A percentile compares a stretch with the other conserved stretches of the same genome.
Conservation (phyloP, 2,797 vertebrate genomes). For the Pagetopsis macropterus region DNA sequence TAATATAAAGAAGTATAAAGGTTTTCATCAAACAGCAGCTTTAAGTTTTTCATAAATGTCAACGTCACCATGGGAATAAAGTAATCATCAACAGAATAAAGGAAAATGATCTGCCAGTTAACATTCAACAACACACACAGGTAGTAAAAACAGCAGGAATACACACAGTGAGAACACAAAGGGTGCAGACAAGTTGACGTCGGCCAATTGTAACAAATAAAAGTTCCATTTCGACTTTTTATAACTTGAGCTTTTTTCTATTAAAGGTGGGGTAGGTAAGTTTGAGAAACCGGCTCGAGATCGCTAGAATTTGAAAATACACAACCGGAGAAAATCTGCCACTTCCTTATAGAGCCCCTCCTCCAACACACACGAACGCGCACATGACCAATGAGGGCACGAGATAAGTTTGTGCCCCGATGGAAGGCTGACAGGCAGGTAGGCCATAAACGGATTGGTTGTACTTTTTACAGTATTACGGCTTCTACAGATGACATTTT, state of each 20-base stretch:
- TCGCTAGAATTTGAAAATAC: too few species aligned
- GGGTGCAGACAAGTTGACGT: slow-evolving; percentile 44
- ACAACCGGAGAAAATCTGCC: too few species aligned
- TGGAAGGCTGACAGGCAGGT: too few species aligned
- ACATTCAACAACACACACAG: slow-evolving; percentile 7
- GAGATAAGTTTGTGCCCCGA: too few species aligned
- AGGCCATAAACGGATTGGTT: too few species aligned
- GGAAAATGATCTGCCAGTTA: neutral
- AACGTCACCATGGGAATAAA: neutral
- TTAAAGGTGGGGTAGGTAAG: too few species aligned
- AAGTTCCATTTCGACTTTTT: neutral
- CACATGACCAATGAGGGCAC: too few species aligned
- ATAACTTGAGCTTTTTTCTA: slow-evolving; percentile 8
- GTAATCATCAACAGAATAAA: neutral
- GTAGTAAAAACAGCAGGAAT: slow-evolving; percentile 55
- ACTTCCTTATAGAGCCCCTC: too few species aligned
- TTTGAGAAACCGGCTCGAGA: too few species aligned
- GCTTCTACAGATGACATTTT: too few species aligned
- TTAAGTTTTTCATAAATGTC: neutral
- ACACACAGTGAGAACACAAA: slow-evolving; percentile 46
- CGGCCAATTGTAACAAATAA: slow-evolving; percentile 26
- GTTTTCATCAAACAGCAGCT: slow-evolving; percentile 33
- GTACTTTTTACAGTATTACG: too few species aligned
- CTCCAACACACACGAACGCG: too few species aligned
- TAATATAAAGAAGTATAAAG: neutral